Evolutionary conservation across 2,888 invertebrate genomes (phyloP).

Genomic region (Idaea dimidiata): DNA sequence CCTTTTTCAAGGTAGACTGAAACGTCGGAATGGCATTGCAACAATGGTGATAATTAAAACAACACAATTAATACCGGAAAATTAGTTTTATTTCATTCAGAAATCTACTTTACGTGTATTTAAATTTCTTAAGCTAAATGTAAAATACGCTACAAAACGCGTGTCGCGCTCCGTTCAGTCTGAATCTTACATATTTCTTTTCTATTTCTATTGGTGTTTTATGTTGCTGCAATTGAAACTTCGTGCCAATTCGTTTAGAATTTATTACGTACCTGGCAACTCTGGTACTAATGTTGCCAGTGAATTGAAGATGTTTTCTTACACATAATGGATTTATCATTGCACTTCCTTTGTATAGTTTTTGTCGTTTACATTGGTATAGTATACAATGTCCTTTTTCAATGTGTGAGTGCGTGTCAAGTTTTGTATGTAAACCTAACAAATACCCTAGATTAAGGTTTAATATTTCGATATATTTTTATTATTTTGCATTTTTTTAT

Average conservation of each 20-base stretch:
- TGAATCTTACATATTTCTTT: constrained; percentile 33
- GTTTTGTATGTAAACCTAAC: constrained; percentile 67
- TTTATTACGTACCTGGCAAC: not conserved
- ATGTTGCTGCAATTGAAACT: constrained; percentile 43
- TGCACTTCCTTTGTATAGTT: constrained; percentile 8
- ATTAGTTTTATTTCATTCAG: no score
- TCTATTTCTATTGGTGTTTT: constrained; percentile 14
- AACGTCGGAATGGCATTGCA: no score
- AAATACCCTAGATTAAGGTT: constrained; percentile 74
- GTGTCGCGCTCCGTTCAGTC: no score
- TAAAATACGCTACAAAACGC: no score
- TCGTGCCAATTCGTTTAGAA: constrained; percentile 47
- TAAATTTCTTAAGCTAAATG: no score
- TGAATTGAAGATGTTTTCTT: not conserved
- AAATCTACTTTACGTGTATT: no score
- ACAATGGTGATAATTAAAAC: no score
- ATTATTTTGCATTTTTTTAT: constrained; percentile 81
- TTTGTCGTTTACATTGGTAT: not conserved
- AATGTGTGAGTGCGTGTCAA: constrained; percentile 61
- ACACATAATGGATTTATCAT: constrained; percentile 7
- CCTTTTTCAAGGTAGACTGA: no score
- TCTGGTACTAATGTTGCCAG: not conserved
- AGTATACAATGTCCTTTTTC: constrained; percentile 7
- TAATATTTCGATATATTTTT: constrained; percentile 79
- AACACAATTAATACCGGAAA: no score